Percentiles rank a stretch among this genome's conserved stretches.
phyloP scores from a whole-genome alignment of 2,113 vertebrate species.

The Pleuronectes platessa region DNA sequence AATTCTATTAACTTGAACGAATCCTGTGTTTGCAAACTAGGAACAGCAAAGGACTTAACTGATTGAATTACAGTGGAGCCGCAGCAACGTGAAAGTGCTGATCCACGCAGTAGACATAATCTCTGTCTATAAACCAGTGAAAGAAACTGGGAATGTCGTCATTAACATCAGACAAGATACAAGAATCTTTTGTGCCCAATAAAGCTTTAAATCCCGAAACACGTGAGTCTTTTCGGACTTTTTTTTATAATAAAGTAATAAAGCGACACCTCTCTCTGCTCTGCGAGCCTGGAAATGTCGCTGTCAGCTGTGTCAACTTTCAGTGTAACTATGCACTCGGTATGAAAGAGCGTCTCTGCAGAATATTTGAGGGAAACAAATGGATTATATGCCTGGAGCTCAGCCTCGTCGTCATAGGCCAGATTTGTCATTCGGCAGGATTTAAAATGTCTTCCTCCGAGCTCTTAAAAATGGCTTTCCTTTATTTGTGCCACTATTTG shows the following conservation, averaged over 20 bases:
- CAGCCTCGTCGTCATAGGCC: conserved; percentile 38
- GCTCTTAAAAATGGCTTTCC: conserved; percentile 52
- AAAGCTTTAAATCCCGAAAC: no score
- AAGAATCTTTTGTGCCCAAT: no score
- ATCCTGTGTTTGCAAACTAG: not conserved
- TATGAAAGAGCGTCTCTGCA: conserved; percentile 30
- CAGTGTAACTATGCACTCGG: conserved; percentile 15
- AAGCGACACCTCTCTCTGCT: conserved; percentile 3
- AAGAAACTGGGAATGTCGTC: not conserved
- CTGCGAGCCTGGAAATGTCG: conserved; percentile 18
- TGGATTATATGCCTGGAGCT: conserved; percentile 52
- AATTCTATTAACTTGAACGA: not conserved
- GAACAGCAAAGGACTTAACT: not conserved
- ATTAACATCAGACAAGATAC: no score
- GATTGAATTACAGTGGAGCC: not conserved
- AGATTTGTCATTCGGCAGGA: conserved; percentile 58
- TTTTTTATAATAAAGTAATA: conserved; percentile 3
- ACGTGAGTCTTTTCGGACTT: conserved; percentile 12
- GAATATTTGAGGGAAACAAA: conserved; percentile 64
- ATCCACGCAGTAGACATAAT: not conserved
- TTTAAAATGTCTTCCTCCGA: conserved; percentile 54
- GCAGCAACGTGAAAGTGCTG: not conserved
- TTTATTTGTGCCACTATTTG: conserved; percentile 54
- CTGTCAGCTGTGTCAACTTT: conserved; percentile 28
- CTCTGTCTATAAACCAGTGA: not conserved